phyloP scores from a whole-genome alignment of 2,113 vertebrate genomes.

The Axis porcinus region DNA sequence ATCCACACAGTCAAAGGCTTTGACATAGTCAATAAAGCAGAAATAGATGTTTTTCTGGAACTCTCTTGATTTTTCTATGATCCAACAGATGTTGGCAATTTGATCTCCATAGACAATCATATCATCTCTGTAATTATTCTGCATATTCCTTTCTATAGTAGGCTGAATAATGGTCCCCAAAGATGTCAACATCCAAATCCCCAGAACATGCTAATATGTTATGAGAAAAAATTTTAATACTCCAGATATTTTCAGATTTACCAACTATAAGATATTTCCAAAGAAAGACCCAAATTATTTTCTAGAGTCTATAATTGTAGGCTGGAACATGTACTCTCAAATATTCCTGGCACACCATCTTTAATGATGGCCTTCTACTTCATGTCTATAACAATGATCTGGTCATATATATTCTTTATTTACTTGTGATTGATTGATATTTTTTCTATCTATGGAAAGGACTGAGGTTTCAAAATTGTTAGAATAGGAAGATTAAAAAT shows the following conservation, averaged over 20 bases:
- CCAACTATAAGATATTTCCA: neutral
- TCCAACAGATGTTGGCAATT: too few species aligned
- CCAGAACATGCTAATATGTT: neutral
- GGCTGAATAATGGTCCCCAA: neutral
- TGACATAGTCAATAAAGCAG: too few species aligned
- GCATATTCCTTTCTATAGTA: neutral
- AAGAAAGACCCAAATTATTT: neutral
- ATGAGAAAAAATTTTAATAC: neutral
- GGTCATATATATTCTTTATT: neutral
- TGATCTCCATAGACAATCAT: neutral
- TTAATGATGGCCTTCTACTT: neutral
- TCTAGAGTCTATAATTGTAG: neutral
- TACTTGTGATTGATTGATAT: neutral
- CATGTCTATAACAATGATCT: neutral
- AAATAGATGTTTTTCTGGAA: too few species aligned
- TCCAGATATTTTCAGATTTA: neutral
- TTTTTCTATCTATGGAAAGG: neutral
- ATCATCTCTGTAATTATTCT: neutral
- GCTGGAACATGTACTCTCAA: neutral
- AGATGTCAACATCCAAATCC: neutral
- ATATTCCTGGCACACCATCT: neutral
- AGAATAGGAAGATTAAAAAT: neutral
- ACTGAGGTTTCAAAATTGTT: neutral
- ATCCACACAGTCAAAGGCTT: too few species aligned
- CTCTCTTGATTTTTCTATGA: too few species aligned